Evolutionary conservation across 2,797 vertebrate species (phyloP), one percentile per base, ranked within the genome.

Genomic region (Acanthis flammea): DNA sequence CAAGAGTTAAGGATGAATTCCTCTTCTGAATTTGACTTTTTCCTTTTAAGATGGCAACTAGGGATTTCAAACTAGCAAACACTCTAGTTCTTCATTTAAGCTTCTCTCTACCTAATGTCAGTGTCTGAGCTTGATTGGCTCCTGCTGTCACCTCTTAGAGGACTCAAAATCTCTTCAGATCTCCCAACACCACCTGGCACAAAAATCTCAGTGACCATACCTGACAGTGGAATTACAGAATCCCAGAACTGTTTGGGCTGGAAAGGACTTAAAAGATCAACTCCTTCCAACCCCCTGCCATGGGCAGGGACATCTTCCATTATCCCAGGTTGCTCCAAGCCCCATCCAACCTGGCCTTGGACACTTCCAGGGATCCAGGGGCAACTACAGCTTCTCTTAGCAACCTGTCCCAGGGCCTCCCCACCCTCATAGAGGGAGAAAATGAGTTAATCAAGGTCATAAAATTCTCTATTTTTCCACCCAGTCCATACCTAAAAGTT

Each of bases 211-310:
- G 14, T 25, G 44, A 9, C 77, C 19, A 23, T 14, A 41, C 7
- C 2, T 3, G 17, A 6, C 31, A 47, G 21, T 12, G 8, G 6
- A 67, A 54, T 35, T 19, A 27, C 7, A 41, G 60, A 51, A 45
- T 51, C 18, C 2, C 7, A 10, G 48, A 24, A 22, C 7, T 17
- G 14, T 37, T 68, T 55, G 42, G 11, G 7, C 33, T 30, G 9
- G n/a, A 62, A 48, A 14, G 11, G 23, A 14, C 23, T 19, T n/a
- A 1, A 30, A 62, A 55, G 4, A 4, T 25, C 19, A 44, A 2
- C 12, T 21, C 0, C 0, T 50, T 55, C 8, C 3, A 25, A 1
- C 3, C 3, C 10, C 3, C 12, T 63, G 24, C 19, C n/a, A 50
- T 16, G 28, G 19, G 4, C 42, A 57, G 24, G 16, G 27, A 44